These are phyloP conservation scores for Disparrhopalites patrizii DNA, from an alignment of 2,888 invertebrate genomes.

Conservation along the genomic window DNA sequence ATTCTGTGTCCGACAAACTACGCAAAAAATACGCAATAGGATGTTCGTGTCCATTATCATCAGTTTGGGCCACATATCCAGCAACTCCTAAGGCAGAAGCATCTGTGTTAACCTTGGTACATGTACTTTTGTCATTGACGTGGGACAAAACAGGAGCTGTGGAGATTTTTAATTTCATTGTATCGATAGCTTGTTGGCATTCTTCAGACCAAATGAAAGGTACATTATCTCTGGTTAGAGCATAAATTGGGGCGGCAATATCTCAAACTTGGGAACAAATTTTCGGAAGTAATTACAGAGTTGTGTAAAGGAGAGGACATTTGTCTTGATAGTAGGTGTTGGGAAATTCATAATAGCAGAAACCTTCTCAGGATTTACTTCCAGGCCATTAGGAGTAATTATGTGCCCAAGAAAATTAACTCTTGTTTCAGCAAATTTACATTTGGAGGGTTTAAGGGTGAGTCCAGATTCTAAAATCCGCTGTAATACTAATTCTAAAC, in stretches of 20 bases:
- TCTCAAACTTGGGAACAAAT: slow-evolving; percentile 39
- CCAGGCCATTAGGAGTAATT: neutral
- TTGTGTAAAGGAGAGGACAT: slow-evolving; percentile 29
- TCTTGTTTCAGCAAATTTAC: neutral
- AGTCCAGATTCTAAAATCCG: neutral
- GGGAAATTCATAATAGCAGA: slow-evolving; percentile 19
- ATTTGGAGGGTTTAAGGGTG: neutral
- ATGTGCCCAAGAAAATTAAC: neutral
- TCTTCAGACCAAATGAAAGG: slow-evolving; percentile 28
- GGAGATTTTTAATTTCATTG: slow-evolving; percentile 10
- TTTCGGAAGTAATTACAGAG: slow-evolving; percentile 40
- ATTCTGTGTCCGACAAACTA: slow-evolving; percentile 36
- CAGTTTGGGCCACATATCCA: slow-evolving; percentile 14
- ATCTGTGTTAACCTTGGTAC: slow-evolving; percentile 17
- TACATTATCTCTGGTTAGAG: slow-evolving; percentile 14
- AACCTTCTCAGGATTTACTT: slow-evolving; percentile 20
- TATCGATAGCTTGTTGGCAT: slow-evolving; percentile 31
- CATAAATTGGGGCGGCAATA: slow-evolving; percentile 34
- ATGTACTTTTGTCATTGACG: slow-evolving; percentile 6
- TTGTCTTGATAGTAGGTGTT: slow-evolving; percentile 20
- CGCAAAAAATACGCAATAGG: slow-evolving; percentile 5
- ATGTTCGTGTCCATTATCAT: neutral
- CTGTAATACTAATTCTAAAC: neutral
- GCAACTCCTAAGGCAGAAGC: slow-evolving; percentile 5
- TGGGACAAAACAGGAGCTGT: slow-evolving; percentile 26